Evolutionary conservation across 2,797 vertebrate species (phyloP).

Genomic region (Mus spretus): DNA sequence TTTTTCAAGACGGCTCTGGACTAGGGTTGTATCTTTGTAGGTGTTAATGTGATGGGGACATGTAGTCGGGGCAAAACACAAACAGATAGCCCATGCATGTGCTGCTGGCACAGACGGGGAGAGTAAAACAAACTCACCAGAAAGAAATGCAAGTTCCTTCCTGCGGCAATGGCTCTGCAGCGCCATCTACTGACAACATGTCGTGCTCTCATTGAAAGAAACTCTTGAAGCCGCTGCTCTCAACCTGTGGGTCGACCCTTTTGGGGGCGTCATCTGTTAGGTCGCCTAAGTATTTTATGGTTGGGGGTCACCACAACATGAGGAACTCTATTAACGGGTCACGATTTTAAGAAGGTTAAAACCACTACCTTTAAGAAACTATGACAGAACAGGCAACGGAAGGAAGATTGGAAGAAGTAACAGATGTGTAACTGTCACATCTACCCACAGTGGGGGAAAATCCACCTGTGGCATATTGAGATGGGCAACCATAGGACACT

Average conservation of each 20-base stretch:
- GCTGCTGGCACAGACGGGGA: background rate
- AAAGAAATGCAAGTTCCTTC: background rate
- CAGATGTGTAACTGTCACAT: background rate
- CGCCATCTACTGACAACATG: constrained; percentile 59
- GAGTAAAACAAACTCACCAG: background rate
- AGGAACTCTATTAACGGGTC: too few relatives aligned
- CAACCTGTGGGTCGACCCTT: background rate
- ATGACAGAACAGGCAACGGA: background rate
- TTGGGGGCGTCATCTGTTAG: background rate
- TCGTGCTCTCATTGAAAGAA: background rate
- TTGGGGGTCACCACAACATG: background rate
- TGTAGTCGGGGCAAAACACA: background rate
- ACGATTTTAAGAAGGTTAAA: background rate
- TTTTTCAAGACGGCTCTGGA: background rate
- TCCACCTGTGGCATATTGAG: background rate
- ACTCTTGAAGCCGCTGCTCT: background rate
- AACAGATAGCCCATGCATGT: background rate
- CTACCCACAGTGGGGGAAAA: background rate
- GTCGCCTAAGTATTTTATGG: background rate
- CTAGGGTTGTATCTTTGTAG: background rate
- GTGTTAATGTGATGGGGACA: background rate
- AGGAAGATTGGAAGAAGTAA: background rate
- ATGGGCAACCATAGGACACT: background rate
- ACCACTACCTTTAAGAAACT: background rate
- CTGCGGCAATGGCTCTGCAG: background rate